Evolutionary conservation across 2,797 vertebrate species (phyloP).

Genomic region (Lutjanus argentimaculatus): DNA sequence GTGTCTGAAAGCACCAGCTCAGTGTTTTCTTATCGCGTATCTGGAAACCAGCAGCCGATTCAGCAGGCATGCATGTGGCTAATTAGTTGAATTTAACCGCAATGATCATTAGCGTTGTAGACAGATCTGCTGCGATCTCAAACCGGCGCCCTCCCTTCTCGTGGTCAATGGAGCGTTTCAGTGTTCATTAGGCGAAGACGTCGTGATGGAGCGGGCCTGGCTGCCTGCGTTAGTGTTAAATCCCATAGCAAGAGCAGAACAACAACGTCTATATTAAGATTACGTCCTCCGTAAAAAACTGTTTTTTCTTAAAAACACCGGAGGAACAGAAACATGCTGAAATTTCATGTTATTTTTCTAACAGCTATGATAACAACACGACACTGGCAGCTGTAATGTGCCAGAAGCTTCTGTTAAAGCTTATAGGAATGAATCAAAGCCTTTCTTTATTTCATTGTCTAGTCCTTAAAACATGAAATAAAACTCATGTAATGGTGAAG

Average conservation of each 20-base stretch:
- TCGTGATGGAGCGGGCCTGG: slow-evolving; percentile 71
- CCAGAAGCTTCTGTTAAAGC: slow-evolving; percentile 3
- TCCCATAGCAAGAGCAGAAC: slow-evolving; percentile 47
- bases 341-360: slow-evolving; percentile 6
- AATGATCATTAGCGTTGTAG: slow-evolving; percentile 85
- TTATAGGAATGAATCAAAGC: not conserved
- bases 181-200: slow-evolving; percentile 75
- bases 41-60: slow-evolving; percentile 77
- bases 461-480: slow-evolving; percentile 2
- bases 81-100: slow-evolving; percentile 86
- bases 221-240: slow-evolving; percentile 71
- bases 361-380: slow-evolving; percentile 1
- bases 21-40: slow-evolving; percentile 72
- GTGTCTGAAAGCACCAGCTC: slow-evolving; percentile 82
- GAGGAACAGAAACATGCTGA: slow-evolving; percentile 14
- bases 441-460: not conserved
- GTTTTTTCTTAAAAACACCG: slow-evolving; percentile 3
- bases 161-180: slow-evolving; percentile 78
- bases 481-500: not conserved
- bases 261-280: slow-evolving; percentile 64
- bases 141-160: slow-evolving; percentile 69
- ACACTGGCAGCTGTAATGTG: not conserved
- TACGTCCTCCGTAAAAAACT: slow-evolving; percentile 32
- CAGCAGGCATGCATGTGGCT: slow-evolving; percentile 77
- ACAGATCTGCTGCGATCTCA: slow-evolving; percentile 85